Conservation (phyloP, 2,113 vertebrate genomes). For the Galeopterus variegatus region DNA sequence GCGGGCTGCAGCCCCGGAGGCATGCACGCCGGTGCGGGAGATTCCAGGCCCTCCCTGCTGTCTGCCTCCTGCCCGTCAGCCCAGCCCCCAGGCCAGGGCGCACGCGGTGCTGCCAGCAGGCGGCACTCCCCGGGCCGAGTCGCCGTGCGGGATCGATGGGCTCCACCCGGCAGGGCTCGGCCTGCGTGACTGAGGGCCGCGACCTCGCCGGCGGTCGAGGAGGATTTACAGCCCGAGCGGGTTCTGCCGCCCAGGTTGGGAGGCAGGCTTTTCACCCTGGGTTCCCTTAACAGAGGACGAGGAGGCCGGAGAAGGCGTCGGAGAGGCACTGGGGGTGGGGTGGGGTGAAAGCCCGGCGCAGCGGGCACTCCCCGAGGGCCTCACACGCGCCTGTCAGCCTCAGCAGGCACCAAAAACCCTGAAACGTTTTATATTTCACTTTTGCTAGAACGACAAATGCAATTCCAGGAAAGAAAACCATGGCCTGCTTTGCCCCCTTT, state of each 20-base stretch:
- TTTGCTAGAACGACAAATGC: slow-evolving; percentile 14
- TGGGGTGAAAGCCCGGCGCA: fast-evolving
- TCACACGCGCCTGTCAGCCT: background rate
- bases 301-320: fast-evolving
- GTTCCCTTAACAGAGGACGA: background rate
- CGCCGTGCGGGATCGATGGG: background rate
- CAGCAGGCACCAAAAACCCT: background rate
- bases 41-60: fast-evolving
- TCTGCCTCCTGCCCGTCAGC: fast-evolving
- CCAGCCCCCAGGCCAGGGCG: background rate
- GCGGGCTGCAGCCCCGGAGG: background rate
- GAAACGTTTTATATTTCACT: background rate
- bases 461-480: background rate
- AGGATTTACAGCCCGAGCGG: slow-evolving; percentile 23
- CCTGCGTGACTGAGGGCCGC: background rate
- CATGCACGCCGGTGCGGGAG: background rate
- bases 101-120: slow-evolving; percentile 42
- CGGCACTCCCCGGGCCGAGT: slow-evolving; percentile 32
- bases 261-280: background rate
- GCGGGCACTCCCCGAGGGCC: fast-evolving
- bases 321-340: fast-evolving
- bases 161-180: background rate
- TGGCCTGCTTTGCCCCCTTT: background rate
- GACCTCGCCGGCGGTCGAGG: background rate
- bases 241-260: background rate